phyloP scores from a whole-genome alignment of 2,797 vertebrate genomes.

The Falco columbarius region DNA sequence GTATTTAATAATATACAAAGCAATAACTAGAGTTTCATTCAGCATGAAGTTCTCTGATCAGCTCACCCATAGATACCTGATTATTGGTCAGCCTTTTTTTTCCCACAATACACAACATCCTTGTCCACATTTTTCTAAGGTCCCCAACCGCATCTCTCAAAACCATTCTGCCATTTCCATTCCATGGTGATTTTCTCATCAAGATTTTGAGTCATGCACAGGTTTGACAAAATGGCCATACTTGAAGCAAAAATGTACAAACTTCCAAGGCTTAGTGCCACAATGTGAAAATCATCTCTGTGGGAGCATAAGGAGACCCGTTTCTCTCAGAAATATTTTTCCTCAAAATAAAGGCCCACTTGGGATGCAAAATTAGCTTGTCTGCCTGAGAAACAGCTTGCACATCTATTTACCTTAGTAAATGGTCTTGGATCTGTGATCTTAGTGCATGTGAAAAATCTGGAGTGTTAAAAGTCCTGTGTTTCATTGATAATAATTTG shows the following conservation, averaged over 20 bases:
- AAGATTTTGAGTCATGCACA: neutral
- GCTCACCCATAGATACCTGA: neutral
- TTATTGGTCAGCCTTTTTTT: neutral
- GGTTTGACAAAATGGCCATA: fast-evolving
- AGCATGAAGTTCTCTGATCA: neutral
- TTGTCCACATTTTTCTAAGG: neutral
- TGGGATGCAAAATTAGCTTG: neutral
- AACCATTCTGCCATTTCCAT: neutral
- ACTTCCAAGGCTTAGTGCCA: fast-evolving
- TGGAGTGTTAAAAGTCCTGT: neutral
- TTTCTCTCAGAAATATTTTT: neutral
- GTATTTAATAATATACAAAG: neutral
- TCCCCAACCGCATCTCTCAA: neutral
- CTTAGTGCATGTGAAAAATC: neutral
- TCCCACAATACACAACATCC: fast-evolving
- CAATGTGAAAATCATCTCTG: neutral
- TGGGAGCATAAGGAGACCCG: neutral
- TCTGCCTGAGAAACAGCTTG: neutral
- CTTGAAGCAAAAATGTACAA: neutral
- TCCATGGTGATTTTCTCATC: neutral
- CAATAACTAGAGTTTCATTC: neutral
- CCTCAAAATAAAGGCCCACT: neutral
- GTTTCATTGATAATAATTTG: neutral
- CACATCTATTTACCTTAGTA: neutral
- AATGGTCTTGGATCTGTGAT: neutral